Percentiles rank a stretch among this genome's conserved stretches.
Conservation (phyloP, 2,113 vertebrate species). For the Tychaedon coryphoeus region DNA sequence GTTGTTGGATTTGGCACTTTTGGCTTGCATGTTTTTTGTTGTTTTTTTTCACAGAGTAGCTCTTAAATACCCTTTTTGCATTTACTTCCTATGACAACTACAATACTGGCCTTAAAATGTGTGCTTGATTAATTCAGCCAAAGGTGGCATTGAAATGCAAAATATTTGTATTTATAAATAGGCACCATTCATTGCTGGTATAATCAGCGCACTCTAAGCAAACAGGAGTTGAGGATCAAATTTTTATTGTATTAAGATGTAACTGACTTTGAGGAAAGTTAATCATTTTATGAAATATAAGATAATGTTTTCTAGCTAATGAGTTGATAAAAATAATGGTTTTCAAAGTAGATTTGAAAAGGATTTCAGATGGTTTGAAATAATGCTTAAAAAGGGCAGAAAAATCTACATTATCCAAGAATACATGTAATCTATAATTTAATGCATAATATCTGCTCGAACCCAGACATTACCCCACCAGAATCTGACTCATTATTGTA, state of each 20-base stretch:
- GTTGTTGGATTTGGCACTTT: neutral
- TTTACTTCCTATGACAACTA: neutral
- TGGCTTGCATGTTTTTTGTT: neutral
- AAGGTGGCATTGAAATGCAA: neutral
- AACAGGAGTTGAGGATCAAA: neutral
- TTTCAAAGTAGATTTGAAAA: neutral
- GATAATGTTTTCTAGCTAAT: neutral
- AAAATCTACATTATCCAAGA: neutral
- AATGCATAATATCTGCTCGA: neutral
- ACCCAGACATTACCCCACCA: neutral
- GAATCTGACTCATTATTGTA: neutral
- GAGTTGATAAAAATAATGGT: neutral
- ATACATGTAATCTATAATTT: neutral
- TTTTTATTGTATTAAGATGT: neutral
- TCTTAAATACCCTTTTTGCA: neutral
- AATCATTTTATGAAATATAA: neutral
- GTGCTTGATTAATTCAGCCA: neutral
- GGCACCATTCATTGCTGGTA: neutral
- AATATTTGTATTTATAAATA: neutral
- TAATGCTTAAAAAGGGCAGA: neutral
- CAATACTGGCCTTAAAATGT: neutral
- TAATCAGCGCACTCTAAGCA: neutral
- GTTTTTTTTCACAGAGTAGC: neutral
- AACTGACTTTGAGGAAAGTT: neutral
- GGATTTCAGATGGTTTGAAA: neutral